Evolutionary conservation across 92 coral and sea anemone species (phyloP), one percentile per base, ranked within the genome.

Genomic region (Palythoa grandis): DNA sequence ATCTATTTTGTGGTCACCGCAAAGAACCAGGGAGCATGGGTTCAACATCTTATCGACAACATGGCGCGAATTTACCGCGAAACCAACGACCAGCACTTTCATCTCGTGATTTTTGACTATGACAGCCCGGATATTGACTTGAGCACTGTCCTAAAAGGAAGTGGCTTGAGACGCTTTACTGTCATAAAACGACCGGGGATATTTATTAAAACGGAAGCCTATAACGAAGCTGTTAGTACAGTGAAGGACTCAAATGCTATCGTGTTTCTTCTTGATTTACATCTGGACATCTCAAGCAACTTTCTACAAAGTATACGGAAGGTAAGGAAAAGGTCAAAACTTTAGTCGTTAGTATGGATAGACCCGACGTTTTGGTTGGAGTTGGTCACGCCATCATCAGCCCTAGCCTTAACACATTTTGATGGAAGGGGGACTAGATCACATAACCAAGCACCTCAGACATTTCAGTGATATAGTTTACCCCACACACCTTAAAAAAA

Each of bases 231-330:
- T 13, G 92, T 87, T 6, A 67, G 75, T 38, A 70, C 66, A 70
- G 92, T 89, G 70, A 56, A 77, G 53, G 88, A 89, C 29, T 88
- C 89, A 13, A 39, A 89, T 70, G 86, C 92, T 4, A 89, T 89
- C 24, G 57, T 89, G 56, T 89, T 85, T 66, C 83, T 87, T 9
- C 79, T 89, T 23, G 92, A 89, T 72, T 13, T 89, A 48, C 92
- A 89, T 78, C 86, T 89, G 37, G 88, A 89, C 72, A 89, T 89
- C 52, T 87, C 92, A 37, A 61, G 82, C 22, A 70, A 83, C 87
- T 89, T 89, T 56, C 70, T 87, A 43, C 66, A 85, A 38, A 89
- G 83, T 48, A 83, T 89, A 35, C 86, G 92, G 22, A 89, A 85
- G 92, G 92, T 85, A 72, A 78, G 16, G 8, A 23, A 22, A 7